These are phyloP conservation scores for Cygnus atratus DNA, from an alignment of 2,113 vertebrate species.

Conservation along the genomic window DNA sequence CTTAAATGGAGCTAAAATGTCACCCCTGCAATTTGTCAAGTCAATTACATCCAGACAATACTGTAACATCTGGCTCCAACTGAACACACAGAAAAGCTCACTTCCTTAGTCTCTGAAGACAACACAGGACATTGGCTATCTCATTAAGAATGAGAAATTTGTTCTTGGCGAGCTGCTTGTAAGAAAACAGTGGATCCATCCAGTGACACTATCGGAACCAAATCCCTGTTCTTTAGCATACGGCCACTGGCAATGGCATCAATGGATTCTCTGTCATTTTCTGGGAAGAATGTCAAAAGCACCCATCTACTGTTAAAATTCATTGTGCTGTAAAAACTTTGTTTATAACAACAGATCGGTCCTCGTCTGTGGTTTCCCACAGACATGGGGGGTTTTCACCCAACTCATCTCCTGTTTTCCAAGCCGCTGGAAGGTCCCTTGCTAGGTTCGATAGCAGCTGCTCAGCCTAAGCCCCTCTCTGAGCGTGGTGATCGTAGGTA, in stretches of 20 bases:
- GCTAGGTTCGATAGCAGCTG: background rate
- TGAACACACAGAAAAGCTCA: background rate
- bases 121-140: background rate
- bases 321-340: conserved; percentile 39
- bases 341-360: background rate
- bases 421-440: background rate
- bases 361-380: conserved; percentile 36
- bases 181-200: background rate
- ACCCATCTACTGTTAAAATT: conserved; percentile 12
- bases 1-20: conserved; percentile 60
- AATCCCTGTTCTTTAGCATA: background rate
- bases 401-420: conserved; percentile 3
- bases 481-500: background rate
- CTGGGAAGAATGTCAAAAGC: conserved; percentile 40
- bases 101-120: conserved; percentile 18
- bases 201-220: background rate
- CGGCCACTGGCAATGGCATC: background rate
- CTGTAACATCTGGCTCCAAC: conserved; percentile 54
- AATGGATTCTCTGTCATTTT: background rate
- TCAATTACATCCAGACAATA: conserved; percentile 54
- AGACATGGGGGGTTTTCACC: background rate
- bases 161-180: background rate
- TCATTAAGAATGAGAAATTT: background rate
- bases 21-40: conserved; percentile 58
- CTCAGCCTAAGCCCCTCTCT: background rate